These are phyloP conservation scores for Macropis europaea DNA, from an alignment of 2,888 invertebrate species.

Conservation along the genomic window DNA sequence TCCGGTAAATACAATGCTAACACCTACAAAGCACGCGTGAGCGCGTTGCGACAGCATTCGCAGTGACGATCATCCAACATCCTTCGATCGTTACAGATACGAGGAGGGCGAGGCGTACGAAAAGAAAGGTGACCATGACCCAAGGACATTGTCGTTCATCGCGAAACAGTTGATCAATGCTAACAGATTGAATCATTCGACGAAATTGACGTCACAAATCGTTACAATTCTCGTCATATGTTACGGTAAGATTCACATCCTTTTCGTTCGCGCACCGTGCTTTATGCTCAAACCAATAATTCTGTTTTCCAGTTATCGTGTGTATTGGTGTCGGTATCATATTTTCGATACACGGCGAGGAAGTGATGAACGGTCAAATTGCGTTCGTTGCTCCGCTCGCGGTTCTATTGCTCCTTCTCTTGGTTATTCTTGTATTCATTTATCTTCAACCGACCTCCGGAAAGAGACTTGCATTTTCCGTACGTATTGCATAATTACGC, in stretches of 20 bases:
- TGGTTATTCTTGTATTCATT: conserved; percentile 65
- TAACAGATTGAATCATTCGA: conserved; percentile 77
- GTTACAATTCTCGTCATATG: conserved; percentile 79
- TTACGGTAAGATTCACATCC: conserved; percentile 73
- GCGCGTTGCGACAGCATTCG: too few relatives aligned
- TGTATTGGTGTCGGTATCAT: conserved; percentile 60
- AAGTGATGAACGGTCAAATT: conserved; percentile 55
- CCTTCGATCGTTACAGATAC: conserved; percentile 71
- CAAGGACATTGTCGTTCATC: conserved; percentile 66
- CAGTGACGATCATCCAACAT: not conserved
- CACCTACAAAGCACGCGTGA: not conserved
- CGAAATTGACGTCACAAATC: conserved; percentile 78
- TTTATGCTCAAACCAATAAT: too few relatives aligned
- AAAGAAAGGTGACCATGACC: conserved; percentile 73
- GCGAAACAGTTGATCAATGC: conserved; percentile 79
- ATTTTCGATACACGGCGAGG: conserved; percentile 48
- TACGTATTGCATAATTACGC: conserved; percentile 47
- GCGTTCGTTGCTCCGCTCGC: conserved; percentile 47
- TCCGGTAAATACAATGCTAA: conserved; percentile 83
- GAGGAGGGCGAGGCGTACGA: conserved; percentile 77
- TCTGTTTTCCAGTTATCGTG: conserved; percentile 53
- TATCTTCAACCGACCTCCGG: conserved; percentile 75
- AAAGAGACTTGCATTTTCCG: conserved; percentile 75
- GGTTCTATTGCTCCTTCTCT: conserved; percentile 53
- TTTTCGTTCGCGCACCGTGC: not conserved